Conservation (phyloP, 1,140 invertebrate species). For the Penaeus japonicus region DNA sequence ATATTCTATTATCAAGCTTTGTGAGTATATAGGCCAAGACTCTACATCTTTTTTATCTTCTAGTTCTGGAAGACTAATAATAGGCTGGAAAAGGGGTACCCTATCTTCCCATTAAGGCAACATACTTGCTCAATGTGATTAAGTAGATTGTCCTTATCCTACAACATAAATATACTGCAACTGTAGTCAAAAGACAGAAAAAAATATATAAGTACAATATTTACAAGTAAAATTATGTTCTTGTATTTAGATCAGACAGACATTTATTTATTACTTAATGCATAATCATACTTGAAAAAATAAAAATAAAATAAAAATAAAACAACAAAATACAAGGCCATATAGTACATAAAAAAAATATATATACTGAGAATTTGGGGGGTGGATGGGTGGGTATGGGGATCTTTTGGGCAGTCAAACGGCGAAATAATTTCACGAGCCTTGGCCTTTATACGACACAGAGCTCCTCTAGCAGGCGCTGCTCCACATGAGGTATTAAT, state of each 20-base stretch:
- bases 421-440: background rate
- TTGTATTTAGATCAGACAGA: slow-evolving; percentile 22
- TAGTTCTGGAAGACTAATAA: too few relatives aligned
- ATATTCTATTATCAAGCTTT: too few relatives aligned
- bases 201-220: slow-evolving; percentile 37
- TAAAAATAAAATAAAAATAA: background rate
- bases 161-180: slow-evolving; percentile 43
- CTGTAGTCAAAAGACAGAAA: background rate
- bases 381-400: too few relatives aligned
- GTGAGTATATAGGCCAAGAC: too few relatives aligned
- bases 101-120: too few relatives aligned
- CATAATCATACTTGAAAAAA: too few relatives aligned
- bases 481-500: slow-evolving; percentile 39
- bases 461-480: slow-evolving; percentile 48
- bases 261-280: background rate
- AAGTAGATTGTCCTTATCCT: slow-evolving; percentile 24
- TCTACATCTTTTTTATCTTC: too few relatives aligned
- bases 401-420: background rate
- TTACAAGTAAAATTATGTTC: slow-evolving; percentile 13
- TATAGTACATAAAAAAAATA: too few relatives aligned
- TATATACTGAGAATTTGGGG: too few relatives aligned
- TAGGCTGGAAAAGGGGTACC: too few relatives aligned
- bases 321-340: background rate
- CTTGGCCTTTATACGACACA: slow-evolving; percentile 48
- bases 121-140: background rate